Conservation (phyloP, 2,797 vertebrate species). For the Micrastur ruficollis region DNA sequence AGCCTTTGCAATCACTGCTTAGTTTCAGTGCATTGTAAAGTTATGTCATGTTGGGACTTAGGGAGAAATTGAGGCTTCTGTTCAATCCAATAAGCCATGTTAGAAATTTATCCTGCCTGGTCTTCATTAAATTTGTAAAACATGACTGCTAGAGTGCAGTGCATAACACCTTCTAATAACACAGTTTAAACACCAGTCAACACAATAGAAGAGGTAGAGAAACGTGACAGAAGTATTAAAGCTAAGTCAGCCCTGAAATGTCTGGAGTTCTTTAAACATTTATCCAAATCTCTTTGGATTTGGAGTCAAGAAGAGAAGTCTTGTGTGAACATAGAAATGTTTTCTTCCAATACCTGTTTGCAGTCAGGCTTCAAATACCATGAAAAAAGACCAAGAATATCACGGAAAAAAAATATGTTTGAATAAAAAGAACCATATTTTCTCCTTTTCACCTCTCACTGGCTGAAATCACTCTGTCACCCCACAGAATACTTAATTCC, state of each 20-base stretch:
- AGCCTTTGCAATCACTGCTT: background rate
- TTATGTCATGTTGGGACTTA: background rate
- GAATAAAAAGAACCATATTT: background rate
- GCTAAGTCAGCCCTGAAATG: slow-evolving; percentile 14
- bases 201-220: background rate
- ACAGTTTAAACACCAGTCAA: slow-evolving; percentile 12
- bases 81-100: background rate
- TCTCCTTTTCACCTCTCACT: background rate
- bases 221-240: background rate
- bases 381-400: background rate
- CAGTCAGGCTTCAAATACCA: background rate
- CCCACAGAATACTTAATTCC: background rate
- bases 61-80: background rate
- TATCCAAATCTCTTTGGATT: background rate
- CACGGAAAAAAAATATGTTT: background rate
- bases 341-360: background rate
- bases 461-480: background rate
- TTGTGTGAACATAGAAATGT: background rate
- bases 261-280: background rate
- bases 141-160: background rate
- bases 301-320: background rate
- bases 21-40: background rate
- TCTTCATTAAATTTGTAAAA: slow-evolving; percentile 42
- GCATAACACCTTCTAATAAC: background rate
- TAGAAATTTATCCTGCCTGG: background rate